Evolutionary conservation across 35 echinoderm and acorn worm species (phyloP).

Genomic region (Stichopus chloronotus): DNA sequence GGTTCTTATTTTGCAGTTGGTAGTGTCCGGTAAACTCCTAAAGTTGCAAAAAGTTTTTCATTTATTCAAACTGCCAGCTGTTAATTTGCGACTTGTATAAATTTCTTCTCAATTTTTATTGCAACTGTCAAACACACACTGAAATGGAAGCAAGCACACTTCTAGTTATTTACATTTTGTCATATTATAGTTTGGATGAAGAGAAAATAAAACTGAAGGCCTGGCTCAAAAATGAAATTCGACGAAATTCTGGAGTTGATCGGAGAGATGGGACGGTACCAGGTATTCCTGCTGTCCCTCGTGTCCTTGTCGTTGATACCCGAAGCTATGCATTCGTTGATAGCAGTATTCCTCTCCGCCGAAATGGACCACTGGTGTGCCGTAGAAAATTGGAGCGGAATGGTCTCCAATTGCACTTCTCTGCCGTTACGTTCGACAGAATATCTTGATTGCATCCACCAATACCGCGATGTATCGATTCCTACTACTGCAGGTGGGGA

Average conservation of each 20-base stretch:
- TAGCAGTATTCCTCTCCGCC: constrained; percentile 16
- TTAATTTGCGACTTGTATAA: no score
- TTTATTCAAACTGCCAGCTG: no score
- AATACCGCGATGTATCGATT: constrained; percentile 37
- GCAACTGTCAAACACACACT: no score
- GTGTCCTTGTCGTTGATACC: constrained; percentile 26
- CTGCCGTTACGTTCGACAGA: neutral
- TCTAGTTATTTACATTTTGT: no score
- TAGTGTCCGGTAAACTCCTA: no score
- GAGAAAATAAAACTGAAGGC: neutral
- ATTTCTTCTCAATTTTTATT: no score
- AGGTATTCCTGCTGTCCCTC: neutral
- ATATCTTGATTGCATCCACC: constrained; percentile 35
- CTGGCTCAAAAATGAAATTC: constrained; percentile 27
- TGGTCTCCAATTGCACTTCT: neutral
- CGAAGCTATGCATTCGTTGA: constrained; percentile 39
- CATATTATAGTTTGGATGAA: neutral
- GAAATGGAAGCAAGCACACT: no score
- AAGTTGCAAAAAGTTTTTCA: neutral
- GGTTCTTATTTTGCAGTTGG: no score
- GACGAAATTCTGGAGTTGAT: constrained; percentile 39
- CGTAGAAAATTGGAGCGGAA: neutral
- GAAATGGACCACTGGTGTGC: constrained; percentile 46
- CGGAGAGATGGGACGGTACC: constrained; percentile 23
- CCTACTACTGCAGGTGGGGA: constrained; percentile 14